Evolutionary conservation across 2,797 vertebrate species (phyloP).

Genomic region (Myoxocephalus aenaeus): DNA sequence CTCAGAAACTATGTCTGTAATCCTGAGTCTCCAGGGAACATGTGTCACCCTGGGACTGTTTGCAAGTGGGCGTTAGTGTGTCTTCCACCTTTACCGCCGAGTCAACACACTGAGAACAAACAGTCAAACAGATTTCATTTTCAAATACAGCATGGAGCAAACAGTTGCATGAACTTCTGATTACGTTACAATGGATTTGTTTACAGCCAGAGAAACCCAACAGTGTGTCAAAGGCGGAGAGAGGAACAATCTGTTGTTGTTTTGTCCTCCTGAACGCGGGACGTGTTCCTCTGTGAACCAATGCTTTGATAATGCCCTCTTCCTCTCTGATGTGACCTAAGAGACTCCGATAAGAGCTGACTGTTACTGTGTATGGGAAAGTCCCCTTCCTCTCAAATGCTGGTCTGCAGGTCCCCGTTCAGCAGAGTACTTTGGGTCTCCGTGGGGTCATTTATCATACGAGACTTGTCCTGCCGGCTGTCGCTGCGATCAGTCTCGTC

Average conservation of each 20-base stretch:
- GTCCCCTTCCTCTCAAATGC: conserved; percentile 82
- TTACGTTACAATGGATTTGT: conserved; percentile 32
- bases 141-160: conserved; percentile 17
- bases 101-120: conserved; percentile 30
- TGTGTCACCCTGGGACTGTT: conserved; percentile 29
- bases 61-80: conserved; percentile 15
- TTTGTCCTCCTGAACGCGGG: conserved; percentile 19
- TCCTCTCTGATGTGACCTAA: conserved; percentile 6
- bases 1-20: conserved; percentile 46
- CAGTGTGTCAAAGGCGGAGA: neutral
- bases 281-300: neutral
- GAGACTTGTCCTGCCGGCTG: conserved; percentile 93
- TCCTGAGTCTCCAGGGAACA: conserved; percentile 34
- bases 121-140: conserved; percentile 22
- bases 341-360: conserved; percentile 1
- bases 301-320: conserved; percentile 10
- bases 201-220: conserved; percentile 1
- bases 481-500: conserved; percentile 92
- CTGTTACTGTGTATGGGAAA: neutral
- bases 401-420: conserved; percentile 93
- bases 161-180: conserved; percentile 20
- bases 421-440: conserved; percentile 93
- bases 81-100: conserved; percentile 11
- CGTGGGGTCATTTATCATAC: conserved; percentile 92
- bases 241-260: conserved; percentile 6